Conservation (phyloP, 2,113 vertebrate genomes). For the Philantomba maxwellii region DNA sequence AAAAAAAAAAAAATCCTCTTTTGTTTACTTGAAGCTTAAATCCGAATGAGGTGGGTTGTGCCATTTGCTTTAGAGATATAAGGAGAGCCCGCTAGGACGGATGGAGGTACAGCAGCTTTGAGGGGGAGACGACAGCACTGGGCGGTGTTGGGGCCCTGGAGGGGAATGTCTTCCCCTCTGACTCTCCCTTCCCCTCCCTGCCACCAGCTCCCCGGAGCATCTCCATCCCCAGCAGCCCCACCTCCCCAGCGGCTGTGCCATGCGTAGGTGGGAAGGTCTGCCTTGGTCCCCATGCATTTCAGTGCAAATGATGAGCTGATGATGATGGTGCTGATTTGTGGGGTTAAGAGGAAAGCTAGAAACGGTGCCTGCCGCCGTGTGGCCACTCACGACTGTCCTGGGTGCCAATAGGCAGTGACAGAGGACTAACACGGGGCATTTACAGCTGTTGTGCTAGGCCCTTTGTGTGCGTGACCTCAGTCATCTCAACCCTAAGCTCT, state of each 20-base stretch:
- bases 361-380: rapidly evolving
- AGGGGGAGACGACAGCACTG: rapidly evolving
- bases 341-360: not conserved
- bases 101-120: not conserved
- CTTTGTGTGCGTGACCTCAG: rapidly evolving
- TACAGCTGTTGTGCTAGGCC: not conserved
- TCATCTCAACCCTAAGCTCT: not conserved
- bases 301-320: rapidly evolving
- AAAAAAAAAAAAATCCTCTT: not conserved
- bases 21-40: not conserved
- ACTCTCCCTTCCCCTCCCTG: not conserved
- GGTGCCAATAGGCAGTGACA: not conserved
- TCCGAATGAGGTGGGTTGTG: not conserved
- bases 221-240: too few relatives aligned
- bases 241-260: not conserved
- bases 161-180: not conserved
- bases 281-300: not conserved
- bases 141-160: not conserved
- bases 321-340: too few relatives aligned
- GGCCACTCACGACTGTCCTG: rapidly evolving
- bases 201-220: not conserved
- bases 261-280: not conserved
- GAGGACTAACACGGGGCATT: not conserved
- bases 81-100: not conserved
- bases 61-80: not conserved